Percentiles rank a stretch among this genome's conserved stretches.
Evolutionary conservation across 1,140 invertebrate genomes (phyloP).

Genomic region (Drosophila micromelanica): DNA sequence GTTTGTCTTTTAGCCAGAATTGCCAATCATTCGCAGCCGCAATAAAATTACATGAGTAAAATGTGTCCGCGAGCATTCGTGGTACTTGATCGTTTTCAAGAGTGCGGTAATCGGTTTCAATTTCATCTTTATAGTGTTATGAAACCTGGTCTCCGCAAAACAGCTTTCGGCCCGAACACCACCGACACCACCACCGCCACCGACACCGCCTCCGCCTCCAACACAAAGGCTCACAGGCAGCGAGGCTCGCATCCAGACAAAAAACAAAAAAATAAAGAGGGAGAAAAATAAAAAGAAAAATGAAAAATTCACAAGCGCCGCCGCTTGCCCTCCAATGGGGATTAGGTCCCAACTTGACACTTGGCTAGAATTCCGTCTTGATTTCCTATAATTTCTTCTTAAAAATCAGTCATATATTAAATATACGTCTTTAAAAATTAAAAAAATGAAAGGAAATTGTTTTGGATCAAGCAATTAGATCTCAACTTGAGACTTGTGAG

Average conservation of each 20-base stretch:
- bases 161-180: conserved; percentile 42
- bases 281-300: background rate
- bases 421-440: no score
- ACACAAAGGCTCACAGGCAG: conserved; percentile 7
- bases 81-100: conserved; percentile 82
- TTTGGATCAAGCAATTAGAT: no score
- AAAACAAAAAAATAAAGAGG: background rate
- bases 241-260: background rate
- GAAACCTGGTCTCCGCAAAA: conserved; percentile 61
- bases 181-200: conserved; percentile 13
- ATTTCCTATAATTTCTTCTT: no score
- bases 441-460: no score
- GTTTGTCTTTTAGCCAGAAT: conserved; percentile 80
- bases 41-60: conserved; percentile 83
- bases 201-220: conserved; percentile 20
- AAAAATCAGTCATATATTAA: no score
- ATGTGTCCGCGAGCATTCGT: conserved; percentile 80
- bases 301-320: background rate
- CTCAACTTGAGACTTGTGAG: no score
- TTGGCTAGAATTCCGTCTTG: no score
- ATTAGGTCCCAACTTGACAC: background rate
- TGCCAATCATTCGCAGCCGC: conserved; percentile 78
- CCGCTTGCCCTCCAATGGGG: conserved; percentile 5
- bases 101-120: conserved; percentile 84
- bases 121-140: conserved; percentile 82